A percentile compares a stretch with the other conserved stretches of the same genome.
These are phyloP conservation scores for Cephus nigrinus DNA, from an alignment of 2,888 invertebrate species.

Conservation along the genomic window DNA sequence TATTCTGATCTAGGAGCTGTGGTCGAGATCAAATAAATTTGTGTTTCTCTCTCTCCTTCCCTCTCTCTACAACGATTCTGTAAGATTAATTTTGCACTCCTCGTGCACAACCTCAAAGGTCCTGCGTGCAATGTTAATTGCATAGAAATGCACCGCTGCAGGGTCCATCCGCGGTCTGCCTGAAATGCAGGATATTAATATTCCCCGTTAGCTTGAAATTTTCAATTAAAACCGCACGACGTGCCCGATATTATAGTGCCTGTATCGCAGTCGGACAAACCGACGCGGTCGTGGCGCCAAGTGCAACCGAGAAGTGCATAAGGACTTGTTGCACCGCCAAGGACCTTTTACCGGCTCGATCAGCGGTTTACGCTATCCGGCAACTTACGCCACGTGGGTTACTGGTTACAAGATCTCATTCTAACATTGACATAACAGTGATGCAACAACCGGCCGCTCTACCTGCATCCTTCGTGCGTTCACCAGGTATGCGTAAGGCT, in stretches of 20 bases:
- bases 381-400: neutral
- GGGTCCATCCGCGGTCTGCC: neutral
- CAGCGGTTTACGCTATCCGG: neutral
- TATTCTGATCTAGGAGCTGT: too few species aligned
- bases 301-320: neutral
- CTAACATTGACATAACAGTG: constrained; percentile 1
- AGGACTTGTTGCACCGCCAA: neutral
- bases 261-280: neutral
- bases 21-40: too few species aligned
- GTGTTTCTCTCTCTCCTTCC: too few species aligned
- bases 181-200: neutral
- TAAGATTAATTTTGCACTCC: neutral
- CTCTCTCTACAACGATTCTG: neutral
- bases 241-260: neutral
- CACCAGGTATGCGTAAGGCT: neutral
- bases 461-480: neutral
- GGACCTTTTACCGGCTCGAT: neutral
- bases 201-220: neutral
- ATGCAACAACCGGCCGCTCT: neutral
- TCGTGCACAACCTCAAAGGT: neutral
- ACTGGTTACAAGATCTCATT: neutral
- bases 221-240: neutral
- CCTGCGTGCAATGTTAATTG: neutral
- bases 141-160: neutral
- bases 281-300: neutral